These are phyloP conservation scores for Chironex yamaguchii DNA, from an alignment of 30 jellyfish, hydroid and myxozoan species.

Conservation along the genomic window DNA sequence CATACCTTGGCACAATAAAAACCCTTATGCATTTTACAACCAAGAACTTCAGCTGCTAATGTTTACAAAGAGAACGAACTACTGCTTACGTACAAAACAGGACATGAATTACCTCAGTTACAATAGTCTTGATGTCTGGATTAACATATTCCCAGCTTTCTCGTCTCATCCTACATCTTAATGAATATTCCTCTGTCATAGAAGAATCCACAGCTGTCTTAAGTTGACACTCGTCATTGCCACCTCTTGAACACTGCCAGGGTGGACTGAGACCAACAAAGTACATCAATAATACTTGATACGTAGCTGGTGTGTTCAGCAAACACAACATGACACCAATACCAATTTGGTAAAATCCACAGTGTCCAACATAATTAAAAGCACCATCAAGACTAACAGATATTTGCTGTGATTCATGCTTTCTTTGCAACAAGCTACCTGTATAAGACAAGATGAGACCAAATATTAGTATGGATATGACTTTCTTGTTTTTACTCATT, in stretches of 20 bases:
- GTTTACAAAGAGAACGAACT: too few species aligned
- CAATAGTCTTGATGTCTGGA: constrained; percentile 39
- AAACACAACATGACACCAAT: constrained; percentile 24
- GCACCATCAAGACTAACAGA: constrained; percentile 48
- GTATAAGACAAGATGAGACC: too few species aligned
- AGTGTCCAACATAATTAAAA: constrained; percentile 72
- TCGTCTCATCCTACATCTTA: constrained; percentile 73
- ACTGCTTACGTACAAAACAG: too few species aligned
- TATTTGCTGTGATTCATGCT: too few species aligned
- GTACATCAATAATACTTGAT: constrained; percentile 73
- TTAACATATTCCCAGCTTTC: constrained; percentile 65
- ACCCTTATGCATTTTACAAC: too few species aligned
- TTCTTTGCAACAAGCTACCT: too few species aligned
- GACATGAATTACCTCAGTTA: constrained; percentile 68
- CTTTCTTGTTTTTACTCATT: too few species aligned
- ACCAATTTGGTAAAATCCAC: constrained; percentile 76
- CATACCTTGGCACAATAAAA: too few species aligned
- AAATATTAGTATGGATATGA: too few species aligned
- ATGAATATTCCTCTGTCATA: constrained; percentile 19
- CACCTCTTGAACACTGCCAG: constrained; percentile 75
- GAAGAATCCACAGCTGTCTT: constrained; percentile 44
- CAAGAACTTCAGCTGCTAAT: too few species aligned
- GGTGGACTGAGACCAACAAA: constrained; percentile 87
- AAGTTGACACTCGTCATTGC: constrained; percentile 23
- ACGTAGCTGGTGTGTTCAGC: constrained; percentile 60